Base-by-base conservation (phyloP, 2,888 invertebrate species). In the Protodeltote pygarga region DNA sequence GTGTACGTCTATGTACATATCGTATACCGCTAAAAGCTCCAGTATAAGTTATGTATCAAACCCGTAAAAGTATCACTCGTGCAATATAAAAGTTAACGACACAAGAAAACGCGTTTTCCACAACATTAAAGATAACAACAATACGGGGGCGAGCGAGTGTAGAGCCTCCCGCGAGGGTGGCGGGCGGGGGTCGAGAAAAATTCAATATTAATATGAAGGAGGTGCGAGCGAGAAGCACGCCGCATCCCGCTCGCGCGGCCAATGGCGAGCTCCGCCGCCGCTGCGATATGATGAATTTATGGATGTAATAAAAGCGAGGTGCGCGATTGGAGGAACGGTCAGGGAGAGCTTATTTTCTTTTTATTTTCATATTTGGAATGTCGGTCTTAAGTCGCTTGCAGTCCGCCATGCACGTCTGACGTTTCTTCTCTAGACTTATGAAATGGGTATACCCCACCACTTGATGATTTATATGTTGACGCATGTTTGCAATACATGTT, bases 201-300 rank as follows among this genome's bases (percentile, higher is more conserved):
- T 95, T 94, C 94, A 94, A 95, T 95, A 95, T 95, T 95, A 95
- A 95, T 95, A 95, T 95, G 93, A 93, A 93, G 93, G 94, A 93
- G 94, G 94, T 93, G 93, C 89, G 92, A 93, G 92, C 78, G 93
- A 93, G 93, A 93, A 68, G 73, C 75, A 85, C 85, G 80, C 51
- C 72, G 63, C 88, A 88, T 92, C 92, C 87, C 87, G 73, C 83
- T 92, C 81, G 80, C 89, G 79, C 91, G 91, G 87, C 93, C 93
- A 93, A 93, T 93, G 91, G 93, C 89, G 89, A 90, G 86, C 83
- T 74, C 80, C 81, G 85, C 83, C 81, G 85, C 80, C 80, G 83
- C 82, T 90, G 88, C 91, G 94, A 94, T 94, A 94, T 94, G 94
- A 94, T 94, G 94, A 94, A 95, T 95, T 95, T 95, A 95, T 95